A percentile compares a stretch with the other conserved stretches of the same genome.
Evolutionary conservation across 64 coral and sea anemone species (phyloP).

Genomic region (Actinia equina): DNA sequence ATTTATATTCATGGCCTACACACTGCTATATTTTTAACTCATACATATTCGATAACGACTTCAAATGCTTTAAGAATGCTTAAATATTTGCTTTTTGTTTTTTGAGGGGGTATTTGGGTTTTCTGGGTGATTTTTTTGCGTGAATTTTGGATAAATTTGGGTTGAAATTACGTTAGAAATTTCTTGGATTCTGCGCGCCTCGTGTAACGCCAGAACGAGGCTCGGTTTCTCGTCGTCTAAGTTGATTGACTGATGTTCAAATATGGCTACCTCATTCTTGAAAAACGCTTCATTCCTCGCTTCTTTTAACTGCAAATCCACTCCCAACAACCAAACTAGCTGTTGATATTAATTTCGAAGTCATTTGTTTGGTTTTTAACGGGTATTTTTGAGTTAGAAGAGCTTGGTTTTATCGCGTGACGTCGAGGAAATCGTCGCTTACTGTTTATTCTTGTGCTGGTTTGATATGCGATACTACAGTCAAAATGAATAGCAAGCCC

Average conservation of each 20-base stretch:
- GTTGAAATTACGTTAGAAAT: neutral
- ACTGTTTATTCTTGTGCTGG: conserved; percentile 88
- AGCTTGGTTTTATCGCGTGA: conserved; percentile 79
- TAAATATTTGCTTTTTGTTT: neutral
- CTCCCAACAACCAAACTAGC: conserved; percentile 32
- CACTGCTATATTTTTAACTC: neutral
- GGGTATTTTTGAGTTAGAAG: conserved; percentile 46
- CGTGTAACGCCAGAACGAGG: conserved; percentile 80
- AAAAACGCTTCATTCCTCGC: conserved; percentile 42
- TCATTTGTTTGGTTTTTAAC: conserved; percentile 6
- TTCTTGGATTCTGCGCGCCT: conserved; percentile 6
- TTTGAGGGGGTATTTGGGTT: neutral
- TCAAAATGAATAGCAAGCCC: conserved; percentile 96
- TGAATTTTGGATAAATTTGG: neutral
- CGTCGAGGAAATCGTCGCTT: conserved; percentile 69
- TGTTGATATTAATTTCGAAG: conserved; percentile 2
- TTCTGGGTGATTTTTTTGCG: neutral
- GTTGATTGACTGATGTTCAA: conserved; percentile 92
- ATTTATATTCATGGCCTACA: neutral
- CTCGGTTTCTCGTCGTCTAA: conserved; percentile 61
- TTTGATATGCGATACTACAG: conserved; percentile 97
- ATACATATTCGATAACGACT: neutral
- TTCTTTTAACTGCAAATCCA: conserved; percentile 37
- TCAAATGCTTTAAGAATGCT: neutral
- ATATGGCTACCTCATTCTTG: conserved; percentile 83